Evolutionary conservation across 1,140 invertebrate species (phyloP).

Genomic region (Caenorhabditis latens): DNA sequence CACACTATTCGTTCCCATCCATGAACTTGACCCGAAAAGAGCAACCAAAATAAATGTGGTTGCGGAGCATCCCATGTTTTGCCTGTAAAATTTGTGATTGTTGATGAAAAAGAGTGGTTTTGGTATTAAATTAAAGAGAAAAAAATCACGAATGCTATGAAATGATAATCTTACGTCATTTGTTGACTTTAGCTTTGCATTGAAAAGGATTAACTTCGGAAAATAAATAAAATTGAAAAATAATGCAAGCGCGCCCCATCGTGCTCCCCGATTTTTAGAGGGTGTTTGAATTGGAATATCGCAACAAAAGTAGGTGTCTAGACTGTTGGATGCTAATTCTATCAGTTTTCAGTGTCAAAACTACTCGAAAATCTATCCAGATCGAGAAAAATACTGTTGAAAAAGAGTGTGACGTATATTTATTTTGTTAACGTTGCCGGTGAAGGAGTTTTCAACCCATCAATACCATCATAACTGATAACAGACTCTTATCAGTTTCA

Average conservation of each 20-base stretch:
- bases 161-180: background rate
- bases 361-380: too few species aligned
- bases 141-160: background rate
- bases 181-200: background rate
- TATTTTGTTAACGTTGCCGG: too few species aligned
- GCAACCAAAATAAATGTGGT: constrained; percentile 81
- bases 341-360: too few species aligned
- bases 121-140: background rate
- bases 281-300: background rate
- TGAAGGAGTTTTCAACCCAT: too few species aligned
- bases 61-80: constrained; percentile 24
- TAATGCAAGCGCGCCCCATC: constrained; percentile 28
- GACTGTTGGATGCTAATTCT: too few species aligned
- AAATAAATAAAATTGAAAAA: constrained; percentile 25
- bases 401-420: background rate
- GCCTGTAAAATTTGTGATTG: background rate
- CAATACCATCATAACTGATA: too few species aligned
- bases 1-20: constrained; percentile 90
- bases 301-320: background rate
- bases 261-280: background rate
- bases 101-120: background rate
- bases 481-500: background rate
- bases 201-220: background rate
- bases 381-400: background rate
- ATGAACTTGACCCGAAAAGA: constrained; percentile 88